Conservation (phyloP, 2,888 invertebrate species). For the Atethmia centrago region DNA sequence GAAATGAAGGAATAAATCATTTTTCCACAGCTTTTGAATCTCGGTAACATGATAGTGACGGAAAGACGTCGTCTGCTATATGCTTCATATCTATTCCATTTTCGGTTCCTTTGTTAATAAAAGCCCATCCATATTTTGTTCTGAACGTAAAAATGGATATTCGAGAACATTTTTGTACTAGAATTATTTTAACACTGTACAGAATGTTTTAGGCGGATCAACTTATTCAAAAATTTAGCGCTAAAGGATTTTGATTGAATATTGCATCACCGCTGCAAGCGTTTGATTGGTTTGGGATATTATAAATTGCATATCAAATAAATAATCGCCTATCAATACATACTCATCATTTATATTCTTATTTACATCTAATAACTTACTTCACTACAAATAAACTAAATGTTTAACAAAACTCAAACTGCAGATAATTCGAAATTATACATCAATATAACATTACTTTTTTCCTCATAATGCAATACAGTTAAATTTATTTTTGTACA, state of each 20-base stretch:
- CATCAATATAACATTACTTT: too few relatives aligned
- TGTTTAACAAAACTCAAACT: too few relatives aligned
- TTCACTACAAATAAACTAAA: too few relatives aligned
- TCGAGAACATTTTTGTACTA: neutral
- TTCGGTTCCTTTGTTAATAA: slow-evolving; percentile 53
- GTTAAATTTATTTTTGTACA: too few relatives aligned
- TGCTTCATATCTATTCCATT: slow-evolving; percentile 57
- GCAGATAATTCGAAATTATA: too few relatives aligned
- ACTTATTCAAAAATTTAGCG: neutral
- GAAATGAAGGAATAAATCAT: slow-evolving; percentile 62
- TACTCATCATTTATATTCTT: too few relatives aligned
- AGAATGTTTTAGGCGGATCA: neutral
- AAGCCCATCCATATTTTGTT: slow-evolving; percentile 52
- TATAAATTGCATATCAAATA: too few relatives aligned
- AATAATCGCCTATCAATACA: too few relatives aligned
- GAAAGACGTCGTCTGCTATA: slow-evolving; percentile 52
- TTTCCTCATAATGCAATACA: too few relatives aligned
- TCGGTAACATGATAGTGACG: slow-evolving; percentile 53
- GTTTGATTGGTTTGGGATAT: too few relatives aligned
- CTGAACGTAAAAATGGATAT: slow-evolving; percentile 16
- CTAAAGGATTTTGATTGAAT: neutral
- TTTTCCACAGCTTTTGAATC: slow-evolving; percentile 61
- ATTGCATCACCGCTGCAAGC: neutral
- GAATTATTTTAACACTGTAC: slow-evolving; percentile 2
- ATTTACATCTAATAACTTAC: too few relatives aligned